Base-by-base conservation (phyloP, 2,888 invertebrate genomes). In the Margaritifera margaritifera region DNA sequence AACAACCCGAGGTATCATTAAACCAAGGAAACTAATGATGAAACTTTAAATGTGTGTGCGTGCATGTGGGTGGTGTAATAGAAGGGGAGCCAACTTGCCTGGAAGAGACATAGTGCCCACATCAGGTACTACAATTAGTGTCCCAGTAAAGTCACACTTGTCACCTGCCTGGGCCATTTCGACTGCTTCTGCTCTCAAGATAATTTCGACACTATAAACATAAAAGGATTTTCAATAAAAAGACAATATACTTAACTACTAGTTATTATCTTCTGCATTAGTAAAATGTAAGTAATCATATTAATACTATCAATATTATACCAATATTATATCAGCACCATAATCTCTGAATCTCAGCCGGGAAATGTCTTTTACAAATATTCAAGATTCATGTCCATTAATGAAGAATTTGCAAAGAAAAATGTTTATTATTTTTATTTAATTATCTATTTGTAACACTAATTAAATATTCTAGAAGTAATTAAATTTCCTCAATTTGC, bases 121-220 rank as follows among this genome's bases (percentile, higher is more conserved):
- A 91, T 99, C 99, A 0, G 99, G 99, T 0, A 99, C 96, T 2
- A 98, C 99, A 86, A 99, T 98, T 22, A 99, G 91, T 0, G 98
- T 95, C 22, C 98, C 98, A 0, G 96, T 97, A 88, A 98, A 97
- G 88, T 98, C 97, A 86, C 96, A 97, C 84, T 92, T 91, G 85
- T 94, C 94, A 61, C 94, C 94, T 83, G 96, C 95, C 92, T 98
- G 98, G 0, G 99, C 97, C 31, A 94, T 94, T 91, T 99, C 99
- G 0, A 99, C 99, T 82, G 95, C 94, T 90, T 99, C 99, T 0
- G 97, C 97, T 78, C 99, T 92, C 64, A 99, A 91, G 80, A 99
- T 94, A 53, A 99, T 93, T 91, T 99, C 99, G 58, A 99, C 93
- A 71, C 93, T 92, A 81, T 74, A 76, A 70, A 71, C 57, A 55